Evolutionary conservation across 2,797 vertebrate species (phyloP), one percentile per base, ranked within the genome.

Genomic region (Microhierax caerulescens): DNA sequence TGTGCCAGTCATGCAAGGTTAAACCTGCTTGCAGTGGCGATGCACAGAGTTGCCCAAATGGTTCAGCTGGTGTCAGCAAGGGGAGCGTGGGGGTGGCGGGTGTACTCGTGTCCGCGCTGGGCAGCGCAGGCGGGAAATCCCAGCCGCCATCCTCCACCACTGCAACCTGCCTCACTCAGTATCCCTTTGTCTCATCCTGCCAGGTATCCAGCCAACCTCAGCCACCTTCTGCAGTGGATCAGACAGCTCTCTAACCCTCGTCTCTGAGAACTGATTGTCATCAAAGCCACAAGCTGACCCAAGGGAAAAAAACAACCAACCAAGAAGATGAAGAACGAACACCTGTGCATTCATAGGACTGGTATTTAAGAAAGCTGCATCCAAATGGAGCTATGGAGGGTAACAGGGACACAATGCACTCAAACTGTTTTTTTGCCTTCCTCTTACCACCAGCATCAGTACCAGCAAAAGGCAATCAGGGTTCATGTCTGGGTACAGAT

Each of bases 131-230:
- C 0, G 4, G 63, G 23, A 30, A 63, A 28, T 14, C 36, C 16
- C 47, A 39, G 28, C 14, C 72, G 13, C 7, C 60, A 68, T 11
- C 10, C 18, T 13, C 37, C 43, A 11, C 0, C 0, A 0, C 25
- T 47, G n/a, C 9, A 21, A 16, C 36, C 34, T 61, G 4, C 18
- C 60, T 47, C 53, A 10, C 21, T 28, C 9, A 47, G 9, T 2
- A 11, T 7, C 19, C 25, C 16, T 51, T 57, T 11, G 56, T 21
- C 67, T 75, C 57, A 65, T 0, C 21, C 15, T 51, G 17, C 32
- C 48, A 9, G 0, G 0, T 10, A 7, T 8, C n/a, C 32, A 36
- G 22, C 51, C 85, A 48, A 7, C 14, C 22, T 21, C 79, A 54
- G 37, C 11, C 27, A 39, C 43, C 48, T 67, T 39, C 85, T 78